Conservation (phyloP, 2,888 invertebrate species). For the Lithodes maja region DNA sequence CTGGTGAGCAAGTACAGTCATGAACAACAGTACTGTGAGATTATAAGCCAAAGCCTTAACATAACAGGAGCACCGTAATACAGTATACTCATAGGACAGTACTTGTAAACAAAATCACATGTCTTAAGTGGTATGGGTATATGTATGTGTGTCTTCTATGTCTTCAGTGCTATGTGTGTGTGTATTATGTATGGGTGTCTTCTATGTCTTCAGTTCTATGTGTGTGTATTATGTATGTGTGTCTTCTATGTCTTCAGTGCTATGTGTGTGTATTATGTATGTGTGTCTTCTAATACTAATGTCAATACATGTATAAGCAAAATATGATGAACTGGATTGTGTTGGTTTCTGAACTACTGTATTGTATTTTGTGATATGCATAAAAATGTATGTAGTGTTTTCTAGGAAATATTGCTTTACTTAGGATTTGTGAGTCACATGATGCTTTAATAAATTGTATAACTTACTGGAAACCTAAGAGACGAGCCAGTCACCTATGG, state of each 20-base stretch:
- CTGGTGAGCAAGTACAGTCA: slow-evolving; percentile 33
- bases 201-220: no score
- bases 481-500: slow-evolving; percentile 1
- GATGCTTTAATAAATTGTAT: neutral
- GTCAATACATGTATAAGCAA: neutral
- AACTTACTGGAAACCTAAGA: neutral
- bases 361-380: neutral
- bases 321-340: neutral
- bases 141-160: neutral
- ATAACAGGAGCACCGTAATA: slow-evolving; percentile 55
- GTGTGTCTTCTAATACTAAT: slow-evolving; percentile 3
- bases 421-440: neutral
- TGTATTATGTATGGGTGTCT: neutral
- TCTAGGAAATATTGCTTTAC: no score
- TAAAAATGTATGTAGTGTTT: no score
- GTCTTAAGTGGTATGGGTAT: neutral
- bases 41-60: slow-evolving; percentile 57
- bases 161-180: no score
- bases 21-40: neutral
- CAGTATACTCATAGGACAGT: slow-evolving; percentile 16
- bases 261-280: neutral
- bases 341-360: neutral
- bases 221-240: neutral
- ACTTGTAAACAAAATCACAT: slow-evolving; percentile 14
- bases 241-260: neutral